Evolutionary conservation across 2,797 vertebrate species (phyloP).

Genomic region (Scomberomorus guttatus): DNA sequence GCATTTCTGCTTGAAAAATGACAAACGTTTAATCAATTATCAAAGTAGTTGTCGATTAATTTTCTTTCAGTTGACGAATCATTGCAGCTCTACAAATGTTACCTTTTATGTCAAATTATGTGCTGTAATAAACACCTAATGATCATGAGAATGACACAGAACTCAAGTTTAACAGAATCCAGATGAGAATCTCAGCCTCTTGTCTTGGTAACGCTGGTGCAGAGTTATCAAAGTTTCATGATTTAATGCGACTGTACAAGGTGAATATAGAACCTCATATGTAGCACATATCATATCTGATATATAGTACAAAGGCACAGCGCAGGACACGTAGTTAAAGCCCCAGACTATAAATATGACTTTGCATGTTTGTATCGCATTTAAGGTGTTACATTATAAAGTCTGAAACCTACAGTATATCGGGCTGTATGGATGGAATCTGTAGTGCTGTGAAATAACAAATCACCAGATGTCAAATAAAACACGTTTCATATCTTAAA

Average conservation of each 20-base stretch:
- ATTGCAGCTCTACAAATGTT: too few species aligned
- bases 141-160: too few species aligned
- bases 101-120: too few species aligned
- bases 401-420: background rate
- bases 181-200: background rate
- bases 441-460: background rate
- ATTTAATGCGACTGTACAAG: background rate
- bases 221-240: background rate
- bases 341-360: slow-evolving; percentile 12
- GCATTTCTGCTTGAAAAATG: too few species aligned
- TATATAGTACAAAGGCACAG: background rate
- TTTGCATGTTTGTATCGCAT: background rate
- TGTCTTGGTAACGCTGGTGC: background rate
- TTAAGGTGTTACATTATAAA: background rate
- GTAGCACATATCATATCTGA: background rate
- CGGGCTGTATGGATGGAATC: background rate
- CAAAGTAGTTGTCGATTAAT: too few species aligned
- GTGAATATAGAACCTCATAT: background rate
- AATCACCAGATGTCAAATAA: background rate
- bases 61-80: too few species aligned
- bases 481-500: background rate
- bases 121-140: too few species aligned
- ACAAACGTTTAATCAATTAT: too few species aligned
- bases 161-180: background rate
- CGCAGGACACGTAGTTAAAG: background rate